phyloP scores from a whole-genome alignment of 2,797 vertebrate species.

The Botia kubotai region DNA sequence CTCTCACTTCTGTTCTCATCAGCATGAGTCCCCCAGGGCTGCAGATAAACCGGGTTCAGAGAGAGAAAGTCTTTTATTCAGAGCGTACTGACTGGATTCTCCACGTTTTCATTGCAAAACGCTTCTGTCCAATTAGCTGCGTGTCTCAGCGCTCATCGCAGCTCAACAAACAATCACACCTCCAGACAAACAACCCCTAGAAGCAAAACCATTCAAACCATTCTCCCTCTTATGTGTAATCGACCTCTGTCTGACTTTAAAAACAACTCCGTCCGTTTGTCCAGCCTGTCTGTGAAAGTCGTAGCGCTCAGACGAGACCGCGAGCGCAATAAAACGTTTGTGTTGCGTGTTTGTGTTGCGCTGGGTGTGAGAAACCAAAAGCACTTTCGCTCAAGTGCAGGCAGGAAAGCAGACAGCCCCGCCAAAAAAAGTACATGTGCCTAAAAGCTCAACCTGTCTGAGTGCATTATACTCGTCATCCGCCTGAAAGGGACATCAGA shows the following conservation, averaged over 20 bases:
- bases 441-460: constrained; percentile 57
- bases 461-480: constrained; percentile 42
- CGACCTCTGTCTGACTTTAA: constrained; percentile 33
- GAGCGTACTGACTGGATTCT: constrained; percentile 59
- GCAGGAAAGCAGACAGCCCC: constrained; percentile 10
- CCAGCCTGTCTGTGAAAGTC: constrained; percentile 15
- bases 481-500: constrained; percentile 41
- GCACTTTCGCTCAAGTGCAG: constrained; percentile 23
- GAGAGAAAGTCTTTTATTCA: constrained; percentile 74
- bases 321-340: constrained; percentile 13
- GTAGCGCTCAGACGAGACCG: neutral
- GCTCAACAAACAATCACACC: constrained; percentile 40
- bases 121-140: constrained; percentile 47
- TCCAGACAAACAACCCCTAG: neutral
- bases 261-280: constrained; percentile 4
- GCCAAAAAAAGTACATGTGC: constrained; percentile 35
- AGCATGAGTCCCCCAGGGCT: constrained; percentile 70
- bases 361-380: constrained; percentile 13
- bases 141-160: constrained; percentile 32
- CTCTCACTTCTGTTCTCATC: constrained; percentile 57
- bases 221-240: constrained; percentile 23
- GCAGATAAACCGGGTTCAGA: constrained; percentile 72
- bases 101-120: constrained; percentile 42
- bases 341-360: neutral
- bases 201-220: constrained; percentile 40